Evolutionary conservation across 2,113 vertebrate species (phyloP), one percentile per base, ranked within the genome.

Genomic region (Elaphurus davidianus): DNA sequence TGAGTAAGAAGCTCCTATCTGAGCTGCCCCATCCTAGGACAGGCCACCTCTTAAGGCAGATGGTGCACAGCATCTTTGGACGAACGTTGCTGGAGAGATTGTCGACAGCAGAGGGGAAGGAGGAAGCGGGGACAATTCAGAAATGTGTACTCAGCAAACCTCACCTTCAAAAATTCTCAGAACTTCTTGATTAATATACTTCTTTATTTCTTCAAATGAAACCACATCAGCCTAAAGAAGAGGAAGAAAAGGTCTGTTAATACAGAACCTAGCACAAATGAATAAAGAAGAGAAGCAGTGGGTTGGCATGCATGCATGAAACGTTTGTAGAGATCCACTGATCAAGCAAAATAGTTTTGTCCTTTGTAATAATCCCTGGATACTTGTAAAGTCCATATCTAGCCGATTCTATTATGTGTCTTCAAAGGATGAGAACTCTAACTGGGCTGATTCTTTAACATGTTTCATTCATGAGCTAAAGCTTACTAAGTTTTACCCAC

Each of bases 141-240:
- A 92, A 85, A 96, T 81, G 12, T 87, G 78, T 90, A 97, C 55
- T 40, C 90, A 94, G 14, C 13, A 96, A 96, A 36, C 43, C 98
- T 98, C 99, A 99, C 99, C 99, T 99, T 99, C 99, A 99, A 99
- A 99, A 98, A 99, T 98, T 89, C 99, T 99, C 92, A 99, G 98
- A 92, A 99, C 99, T 98, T 99, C 99, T 97, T 98, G 99, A 98
- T 98, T 99, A 97, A 99, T 99, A 40, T 99, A 99, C 85, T 97
- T 99, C 99, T 99, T 99, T 96, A 99, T 99, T 99, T 99, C 99
- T 98, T 99, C 99, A 98, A 99, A 98, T 98, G 99, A 99, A 98
- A 99, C 84, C 14, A 98, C 90, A 98, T 99, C 99, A 97, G 97
- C 99, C 99, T 99, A 99, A 81, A 96, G 76, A 98, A 83, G 40